A percentile compares a stretch with the other conserved stretches of the same genome.
phyloP scores from a whole-genome alignment of 2,888 invertebrate genomes.

The Hypolimnas misippus region DNA sequence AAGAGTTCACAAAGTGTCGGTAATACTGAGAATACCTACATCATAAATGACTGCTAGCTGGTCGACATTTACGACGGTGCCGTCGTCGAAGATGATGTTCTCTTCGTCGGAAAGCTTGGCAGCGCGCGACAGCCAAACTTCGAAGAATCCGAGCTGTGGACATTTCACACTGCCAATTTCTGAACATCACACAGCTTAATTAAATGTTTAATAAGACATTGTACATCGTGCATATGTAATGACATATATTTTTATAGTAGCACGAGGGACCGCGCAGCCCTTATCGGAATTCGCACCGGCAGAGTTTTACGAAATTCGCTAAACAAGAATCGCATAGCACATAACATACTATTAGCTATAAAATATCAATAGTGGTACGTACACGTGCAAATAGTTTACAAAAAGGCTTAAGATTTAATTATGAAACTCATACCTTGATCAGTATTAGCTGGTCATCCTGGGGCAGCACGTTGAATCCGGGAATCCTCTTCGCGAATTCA shows the following conservation, averaged over 20 bases:
- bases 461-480: constrained; percentile 94
- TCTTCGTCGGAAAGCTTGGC: constrained; percentile 90
- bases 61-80: constrained; percentile 90
- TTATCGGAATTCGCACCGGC: neutral
- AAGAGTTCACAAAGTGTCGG: no score
- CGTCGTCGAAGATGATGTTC: constrained; percentile 95
- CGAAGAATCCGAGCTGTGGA: constrained; percentile 92
- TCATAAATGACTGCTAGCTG: constrained; percentile 95
- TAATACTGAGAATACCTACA: no score
- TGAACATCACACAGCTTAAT: constrained; percentile 16
- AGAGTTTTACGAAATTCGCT: neutral
- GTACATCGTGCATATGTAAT: no score
- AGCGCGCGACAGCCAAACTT: constrained; percentile 96
- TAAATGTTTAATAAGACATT: neutral
- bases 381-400: no score
- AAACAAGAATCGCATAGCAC: neutral
- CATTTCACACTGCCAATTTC: constrained; percentile 50
- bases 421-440: constrained; percentile 86
- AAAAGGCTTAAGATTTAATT: neutral
- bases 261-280: neutral
- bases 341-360: neutral
- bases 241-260: no score
- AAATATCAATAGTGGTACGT: neutral
- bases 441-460: constrained; percentile 98
- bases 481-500: constrained; percentile 97